These are phyloP conservation scores for Salvelinus namaycush DNA, from an alignment of 2,113 vertebrate species.

Conservation along the genomic window DNA sequence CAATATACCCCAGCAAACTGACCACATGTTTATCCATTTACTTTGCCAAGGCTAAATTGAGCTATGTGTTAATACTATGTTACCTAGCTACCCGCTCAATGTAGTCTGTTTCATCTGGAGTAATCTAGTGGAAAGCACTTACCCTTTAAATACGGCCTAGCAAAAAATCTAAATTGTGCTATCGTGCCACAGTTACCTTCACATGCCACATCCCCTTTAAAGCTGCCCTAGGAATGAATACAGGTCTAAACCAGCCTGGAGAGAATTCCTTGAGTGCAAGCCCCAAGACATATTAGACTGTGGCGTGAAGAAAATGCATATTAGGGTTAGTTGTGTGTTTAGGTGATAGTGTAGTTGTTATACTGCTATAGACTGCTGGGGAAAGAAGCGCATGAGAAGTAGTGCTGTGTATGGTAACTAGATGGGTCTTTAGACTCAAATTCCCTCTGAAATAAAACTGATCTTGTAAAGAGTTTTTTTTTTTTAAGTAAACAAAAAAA, in stretches of 20 bases:
- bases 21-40: slow-evolving; percentile 3
- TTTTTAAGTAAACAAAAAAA: too few species aligned
- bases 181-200: background rate
- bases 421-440: background rate
- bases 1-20: slow-evolving; percentile 5
- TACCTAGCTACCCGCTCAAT: background rate
- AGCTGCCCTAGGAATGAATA: background rate
- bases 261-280: background rate
- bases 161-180: background rate
- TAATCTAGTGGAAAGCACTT: slow-evolving; percentile 16
- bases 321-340: background rate
- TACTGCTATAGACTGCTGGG: background rate
- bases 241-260: background rate
- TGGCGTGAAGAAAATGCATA: background rate
- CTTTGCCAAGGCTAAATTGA: background rate
- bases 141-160: slow-evolving; percentile 7
- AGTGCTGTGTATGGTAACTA: background rate
- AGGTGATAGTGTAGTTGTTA: background rate
- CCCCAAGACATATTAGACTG: background rate
- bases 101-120: background rate
- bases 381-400: background rate
- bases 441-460: background rate
- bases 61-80: background rate
- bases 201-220: background rate
- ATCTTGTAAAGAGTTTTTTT: background rate